phyloP scores from a whole-genome alignment of 2,113 vertebrate species.

The Gavialis gangeticus region DNA sequence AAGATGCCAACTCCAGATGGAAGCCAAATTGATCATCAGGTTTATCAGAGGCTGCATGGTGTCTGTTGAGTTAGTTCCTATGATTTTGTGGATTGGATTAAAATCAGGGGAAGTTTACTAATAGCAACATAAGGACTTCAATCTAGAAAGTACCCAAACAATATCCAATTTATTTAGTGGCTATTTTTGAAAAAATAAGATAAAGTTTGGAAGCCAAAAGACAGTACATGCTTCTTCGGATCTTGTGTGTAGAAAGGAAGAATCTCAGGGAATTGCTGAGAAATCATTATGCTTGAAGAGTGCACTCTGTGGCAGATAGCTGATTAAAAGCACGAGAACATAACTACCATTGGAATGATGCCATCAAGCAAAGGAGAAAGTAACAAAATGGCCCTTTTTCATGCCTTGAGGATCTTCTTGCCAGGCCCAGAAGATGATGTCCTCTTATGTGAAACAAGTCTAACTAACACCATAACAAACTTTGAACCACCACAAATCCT shows the following conservation, averaged over 20 bases:
- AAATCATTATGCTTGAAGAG: neutral
- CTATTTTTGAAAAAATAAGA: neutral
- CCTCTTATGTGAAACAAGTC: neutral
- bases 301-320: neutral
- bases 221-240: neutral
- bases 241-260: neutral
- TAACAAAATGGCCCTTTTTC: neutral
- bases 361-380: neutral
- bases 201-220: neutral
- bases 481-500: neutral
- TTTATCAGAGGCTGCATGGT: neutral
- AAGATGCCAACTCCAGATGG: neutral
- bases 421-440: neutral
- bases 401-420: neutral
- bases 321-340: neutral
- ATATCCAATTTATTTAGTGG: neutral
- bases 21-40: conserved; percentile 17
- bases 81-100: neutral
- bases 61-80: neutral
- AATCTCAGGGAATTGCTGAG: neutral
- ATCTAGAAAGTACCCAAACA: neutral
- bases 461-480: neutral
- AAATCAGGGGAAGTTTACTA: neutral
- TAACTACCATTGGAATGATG: neutral
- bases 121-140: neutral